These are phyloP conservation scores for Acyrthosiphon pisum DNA, from an alignment of 1,140 invertebrate species.

Conservation along the genomic window DNA sequence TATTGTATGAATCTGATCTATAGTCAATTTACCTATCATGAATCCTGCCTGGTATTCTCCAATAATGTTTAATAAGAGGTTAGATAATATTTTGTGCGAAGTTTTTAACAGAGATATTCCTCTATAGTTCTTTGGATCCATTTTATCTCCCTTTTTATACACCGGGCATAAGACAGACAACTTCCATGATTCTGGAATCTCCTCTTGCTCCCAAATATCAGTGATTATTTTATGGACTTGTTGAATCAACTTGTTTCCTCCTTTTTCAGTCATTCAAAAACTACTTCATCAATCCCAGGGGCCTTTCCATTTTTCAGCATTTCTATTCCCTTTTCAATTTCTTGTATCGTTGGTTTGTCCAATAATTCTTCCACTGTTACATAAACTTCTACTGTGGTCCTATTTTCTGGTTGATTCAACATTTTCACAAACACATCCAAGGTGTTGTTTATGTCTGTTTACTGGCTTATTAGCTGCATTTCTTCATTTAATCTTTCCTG, in stretches of 20 bases:
- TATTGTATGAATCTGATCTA: no score
- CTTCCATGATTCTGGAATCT: no score
- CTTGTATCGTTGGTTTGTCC: constrained; percentile 29
- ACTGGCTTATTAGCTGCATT: no score
- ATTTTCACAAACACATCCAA: neutral
- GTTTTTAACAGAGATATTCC: constrained; percentile 45
- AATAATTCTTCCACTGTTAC: neutral
- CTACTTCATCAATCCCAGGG: constrained; percentile 60
- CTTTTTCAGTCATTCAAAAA: constrained; percentile 59
- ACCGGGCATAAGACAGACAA: no score
- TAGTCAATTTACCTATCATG: constrained; percentile 28
- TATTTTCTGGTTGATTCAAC: constrained; percentile 12
- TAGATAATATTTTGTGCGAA: constrained; percentile 21
- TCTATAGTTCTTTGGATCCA: constrained; percentile 55
- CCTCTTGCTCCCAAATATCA: no score
- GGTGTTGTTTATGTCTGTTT: no score
- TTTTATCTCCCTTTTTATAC: constrained; percentile 57
- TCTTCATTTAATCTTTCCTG: no score
- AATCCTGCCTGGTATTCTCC: constrained; percentile 13
- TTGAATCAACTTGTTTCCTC: neutral
- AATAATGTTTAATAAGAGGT: constrained; percentile 51
- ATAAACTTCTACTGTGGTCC: neutral
- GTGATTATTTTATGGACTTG: neutral
- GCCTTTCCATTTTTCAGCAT: no score
- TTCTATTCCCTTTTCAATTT: neutral